Conservation (phyloP, 2,888 invertebrate genomes). For the Idaea dimidiata region DNA sequence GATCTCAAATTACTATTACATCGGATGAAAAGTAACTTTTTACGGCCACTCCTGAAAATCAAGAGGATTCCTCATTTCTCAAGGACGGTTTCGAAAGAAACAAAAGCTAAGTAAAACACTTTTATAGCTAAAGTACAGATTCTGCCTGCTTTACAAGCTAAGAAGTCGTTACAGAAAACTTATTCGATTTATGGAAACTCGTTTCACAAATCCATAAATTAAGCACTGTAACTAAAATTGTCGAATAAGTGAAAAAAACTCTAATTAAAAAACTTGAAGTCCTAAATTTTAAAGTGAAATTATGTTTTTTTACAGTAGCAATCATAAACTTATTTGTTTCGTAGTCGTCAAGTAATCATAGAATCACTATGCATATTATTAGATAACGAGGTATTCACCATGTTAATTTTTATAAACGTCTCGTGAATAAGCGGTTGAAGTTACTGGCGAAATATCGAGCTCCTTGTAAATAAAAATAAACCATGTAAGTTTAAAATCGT, state of each 20-base stretch:
- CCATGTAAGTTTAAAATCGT: too few species aligned
- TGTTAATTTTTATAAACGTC: too few species aligned
- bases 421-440: too few species aligned
- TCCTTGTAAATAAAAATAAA: too few species aligned
- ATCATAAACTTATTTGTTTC: constrained; percentile 24
- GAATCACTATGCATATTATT: too few species aligned
- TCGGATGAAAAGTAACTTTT: neutral
- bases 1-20: neutral
- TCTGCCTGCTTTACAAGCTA: constrained; percentile 28
- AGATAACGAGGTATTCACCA: too few species aligned
- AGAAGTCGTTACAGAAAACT: constrained; percentile 30
- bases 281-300: constrained; percentile 29
- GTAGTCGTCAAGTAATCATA: neutral
- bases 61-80: neutral
- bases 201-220: constrained; percentile 33
- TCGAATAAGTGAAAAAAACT: constrained; percentile 13
- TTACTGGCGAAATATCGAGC: too few species aligned
- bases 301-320: constrained; percentile 28
- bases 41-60: neutral
- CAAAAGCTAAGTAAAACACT: constrained; percentile 19
- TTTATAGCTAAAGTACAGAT: constrained; percentile 21
- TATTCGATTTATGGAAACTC: constrained; percentile 32
- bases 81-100: constrained; percentile 6
- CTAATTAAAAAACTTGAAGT: constrained; percentile 26
- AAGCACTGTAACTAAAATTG: constrained; percentile 28